These are phyloP conservation scores for Bambusicola thoracicus DNA, from an alignment of 2,113 vertebrate species.

Conservation along the genomic window DNA sequence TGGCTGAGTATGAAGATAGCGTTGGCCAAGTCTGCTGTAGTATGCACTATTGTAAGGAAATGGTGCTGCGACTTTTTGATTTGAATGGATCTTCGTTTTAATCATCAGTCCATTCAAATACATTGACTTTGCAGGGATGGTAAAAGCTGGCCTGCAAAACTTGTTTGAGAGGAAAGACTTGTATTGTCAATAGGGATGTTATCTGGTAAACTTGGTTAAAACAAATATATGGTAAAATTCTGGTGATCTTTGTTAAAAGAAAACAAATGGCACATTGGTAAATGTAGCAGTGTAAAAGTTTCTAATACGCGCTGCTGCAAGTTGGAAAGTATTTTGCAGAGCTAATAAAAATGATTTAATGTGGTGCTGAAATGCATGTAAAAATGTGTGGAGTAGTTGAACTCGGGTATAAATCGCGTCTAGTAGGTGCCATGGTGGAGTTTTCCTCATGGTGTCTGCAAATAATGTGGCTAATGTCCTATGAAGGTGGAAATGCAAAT, in stretches of 20 bases:
- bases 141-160: neutral
- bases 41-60: neutral
- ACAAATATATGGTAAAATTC: neutral
- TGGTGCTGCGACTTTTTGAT: neutral
- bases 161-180: neutral
- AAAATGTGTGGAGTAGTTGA: neutral
- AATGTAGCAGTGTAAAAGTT: neutral
- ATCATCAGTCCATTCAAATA: neutral
- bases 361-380: neutral
- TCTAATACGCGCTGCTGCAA: neutral
- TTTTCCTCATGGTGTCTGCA: neutral
- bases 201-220: neutral
- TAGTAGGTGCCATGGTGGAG: neutral
- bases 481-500: neutral
- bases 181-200: neutral
- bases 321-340: neutral
- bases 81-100: neutral
- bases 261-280: neutral
- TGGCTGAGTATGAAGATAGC: rapidly evolving
- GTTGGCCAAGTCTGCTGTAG: neutral
- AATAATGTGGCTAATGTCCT: neutral
- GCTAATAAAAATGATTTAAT: neutral
- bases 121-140: neutral
- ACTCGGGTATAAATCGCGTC: neutral
- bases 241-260: neutral